These are phyloP conservation scores for Zaprionus camerounensis DNA, from an alignment of 1,140 invertebrate species.

Conservation along the genomic window DNA sequence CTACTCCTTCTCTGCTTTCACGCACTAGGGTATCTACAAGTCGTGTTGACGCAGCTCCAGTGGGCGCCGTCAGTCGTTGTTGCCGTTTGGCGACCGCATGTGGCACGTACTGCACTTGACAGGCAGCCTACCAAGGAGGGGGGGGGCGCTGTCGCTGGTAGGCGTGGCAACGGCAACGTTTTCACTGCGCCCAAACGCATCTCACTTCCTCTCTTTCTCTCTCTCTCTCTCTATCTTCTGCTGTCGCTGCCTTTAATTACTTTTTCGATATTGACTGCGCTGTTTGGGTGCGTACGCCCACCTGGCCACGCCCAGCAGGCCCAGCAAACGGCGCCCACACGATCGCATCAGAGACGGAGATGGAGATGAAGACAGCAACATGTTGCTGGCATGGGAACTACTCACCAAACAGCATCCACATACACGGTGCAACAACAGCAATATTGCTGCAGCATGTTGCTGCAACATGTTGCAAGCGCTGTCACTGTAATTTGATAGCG, in stretches of 20 bases:
- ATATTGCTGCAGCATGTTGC: slow-evolving; percentile 16
- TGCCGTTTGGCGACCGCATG: slow-evolving; percentile 65
- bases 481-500: slow-evolving; percentile 50
- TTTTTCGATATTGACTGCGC: slow-evolving; percentile 69
- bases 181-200: slow-evolving; percentile 41
- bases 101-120: slow-evolving; percentile 77
- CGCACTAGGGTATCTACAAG: not conserved
- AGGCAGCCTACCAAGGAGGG: slow-evolving; percentile 13
- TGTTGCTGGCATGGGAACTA: slow-evolving; percentile 2
- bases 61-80: slow-evolving; percentile 22
- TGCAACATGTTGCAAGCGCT: slow-evolving; percentile 5
- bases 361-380: not conserved
- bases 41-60: not conserved
- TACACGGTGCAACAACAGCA: not conserved
- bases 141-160: not conserved
- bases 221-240: not conserved
- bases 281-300: slow-evolving; percentile 43
- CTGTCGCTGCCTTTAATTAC: slow-evolving; percentile 71
- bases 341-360: slow-evolving; percentile 25
- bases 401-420: slow-evolving; percentile 53
- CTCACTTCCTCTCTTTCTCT: slow-evolving; percentile 1
- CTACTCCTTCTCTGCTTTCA: not conserved
- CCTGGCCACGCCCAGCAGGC: slow-evolving; percentile 56
- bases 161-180: slow-evolving; percentile 54
- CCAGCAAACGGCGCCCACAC: slow-evolving; percentile 39